A percentile compares a stretch with the other conserved stretches of the same genome.
Conservation (phyloP, 2,113 vertebrate species). For the Proterorhinus semilunaris region DNA sequence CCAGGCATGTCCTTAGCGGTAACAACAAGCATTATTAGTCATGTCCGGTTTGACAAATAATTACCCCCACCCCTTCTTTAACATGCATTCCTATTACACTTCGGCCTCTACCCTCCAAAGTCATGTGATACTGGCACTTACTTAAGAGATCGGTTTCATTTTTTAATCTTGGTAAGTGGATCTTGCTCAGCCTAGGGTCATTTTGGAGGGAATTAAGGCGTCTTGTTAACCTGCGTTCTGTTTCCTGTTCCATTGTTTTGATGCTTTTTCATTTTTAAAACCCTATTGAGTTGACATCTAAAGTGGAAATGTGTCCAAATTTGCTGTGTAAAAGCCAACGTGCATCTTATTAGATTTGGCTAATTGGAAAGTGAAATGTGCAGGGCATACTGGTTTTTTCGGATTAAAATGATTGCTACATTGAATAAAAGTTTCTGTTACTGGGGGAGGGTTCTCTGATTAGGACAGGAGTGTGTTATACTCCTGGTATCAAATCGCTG, state of each 20-base stretch:
- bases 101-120: constrained; percentile 41
- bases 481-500: constrained; percentile 38
- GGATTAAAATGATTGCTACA: too few relatives aligned
- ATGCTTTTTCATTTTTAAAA: constrained; percentile 25
- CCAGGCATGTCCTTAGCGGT: constrained; percentile 42
- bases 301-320: constrained; percentile 17
- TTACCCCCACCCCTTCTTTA: constrained; percentile 25
- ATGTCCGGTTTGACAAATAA: constrained; percentile 35
- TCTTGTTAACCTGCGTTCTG: constrained; percentile 34
- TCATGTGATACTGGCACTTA: constrained; percentile 71
- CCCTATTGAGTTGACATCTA: constrained; percentile 7
- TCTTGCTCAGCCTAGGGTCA: constrained; percentile 49
- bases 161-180: constrained; percentile 77
- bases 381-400: too few relatives aligned
- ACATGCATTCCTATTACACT: constrained; percentile 32
- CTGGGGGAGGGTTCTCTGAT: too few relatives aligned
- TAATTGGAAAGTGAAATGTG: too few relatives aligned
- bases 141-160: constrained; percentile 77
- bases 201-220: constrained; percentile 62
- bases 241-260: constrained; percentile 28
- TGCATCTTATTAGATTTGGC: too few relatives aligned
- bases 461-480: neutral
- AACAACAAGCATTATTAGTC: constrained; percentile 52
- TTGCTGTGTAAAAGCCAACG: too few relatives aligned
- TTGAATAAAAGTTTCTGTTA: too few relatives aligned